Percentiles rank a stretch among this genome's conserved stretches.
phyloP scores from a whole-genome alignment of 1,140 invertebrate species.

The Drosophila setifemur region DNA sequence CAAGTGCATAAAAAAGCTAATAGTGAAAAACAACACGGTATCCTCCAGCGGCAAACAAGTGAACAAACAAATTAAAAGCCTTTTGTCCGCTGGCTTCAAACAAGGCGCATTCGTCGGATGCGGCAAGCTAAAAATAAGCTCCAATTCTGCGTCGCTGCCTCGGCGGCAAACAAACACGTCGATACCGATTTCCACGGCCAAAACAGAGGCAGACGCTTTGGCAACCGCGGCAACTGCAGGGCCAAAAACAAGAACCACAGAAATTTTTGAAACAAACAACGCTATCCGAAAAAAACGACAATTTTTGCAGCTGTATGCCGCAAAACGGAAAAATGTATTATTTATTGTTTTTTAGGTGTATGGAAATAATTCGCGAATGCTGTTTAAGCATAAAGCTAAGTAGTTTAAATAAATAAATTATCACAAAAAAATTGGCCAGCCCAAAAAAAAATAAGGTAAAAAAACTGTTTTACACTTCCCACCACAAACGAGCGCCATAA shows the following conservation, averaged over 20 bases:
- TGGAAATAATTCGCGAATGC: constrained; percentile 55
- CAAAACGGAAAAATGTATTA: constrained; percentile 43
- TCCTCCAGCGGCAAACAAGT: not conserved
- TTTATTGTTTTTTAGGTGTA: constrained; percentile 57
- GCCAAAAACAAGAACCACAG: constrained; percentile 9
- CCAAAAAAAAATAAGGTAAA: constrained; percentile 19
- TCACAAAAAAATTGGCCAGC: constrained; percentile 33
- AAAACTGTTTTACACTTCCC: constrained; percentile 44
- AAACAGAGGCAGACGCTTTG: constrained; percentile 58
- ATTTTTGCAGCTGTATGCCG: not conserved
- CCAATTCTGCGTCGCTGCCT: constrained; percentile 26
- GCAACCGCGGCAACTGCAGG: constrained; percentile 45
- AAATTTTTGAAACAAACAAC: constrained; percentile 9
- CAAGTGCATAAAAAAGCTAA: too few species aligned
- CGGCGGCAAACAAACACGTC: constrained; percentile 65
- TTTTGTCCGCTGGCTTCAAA: constrained; percentile 6
- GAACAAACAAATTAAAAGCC: not conserved
- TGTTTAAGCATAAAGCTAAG: constrained; percentile 79
- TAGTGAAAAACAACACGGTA: too few species aligned
- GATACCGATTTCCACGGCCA: constrained; percentile 50
- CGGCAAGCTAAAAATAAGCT: constrained; percentile 65
- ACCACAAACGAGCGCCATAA: constrained; percentile 29
- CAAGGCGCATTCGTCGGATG: constrained; percentile 1
- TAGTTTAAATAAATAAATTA: constrained; percentile 79
- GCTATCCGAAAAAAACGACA: constrained; percentile 14